phyloP scores from a whole-genome alignment of 2,113 vertebrate species.

The Rhadina sibilatrix region DNA sequence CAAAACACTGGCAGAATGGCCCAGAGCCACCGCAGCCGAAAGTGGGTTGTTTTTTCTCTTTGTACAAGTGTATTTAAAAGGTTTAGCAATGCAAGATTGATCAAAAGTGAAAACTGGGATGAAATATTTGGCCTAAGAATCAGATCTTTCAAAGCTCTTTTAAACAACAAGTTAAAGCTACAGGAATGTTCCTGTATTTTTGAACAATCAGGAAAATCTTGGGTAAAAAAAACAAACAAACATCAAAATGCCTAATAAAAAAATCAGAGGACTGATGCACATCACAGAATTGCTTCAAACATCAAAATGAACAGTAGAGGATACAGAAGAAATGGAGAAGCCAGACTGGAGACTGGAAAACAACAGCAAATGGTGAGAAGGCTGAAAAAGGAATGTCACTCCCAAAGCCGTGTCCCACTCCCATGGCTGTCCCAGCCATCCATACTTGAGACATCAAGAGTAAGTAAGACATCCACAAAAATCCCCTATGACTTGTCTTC shows the following conservation, averaged over 20 bases:
- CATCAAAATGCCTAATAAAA: not conserved
- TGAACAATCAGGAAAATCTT: not conserved
- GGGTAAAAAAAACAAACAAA: not conserved
- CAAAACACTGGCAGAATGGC: not conserved
- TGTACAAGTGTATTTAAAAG: not conserved
- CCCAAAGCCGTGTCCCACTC: not conserved
- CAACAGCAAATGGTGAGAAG: not conserved
- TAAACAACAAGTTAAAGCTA: not conserved
- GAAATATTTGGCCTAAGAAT: not conserved
- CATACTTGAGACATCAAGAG: not conserved
- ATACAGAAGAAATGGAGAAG: not conserved
- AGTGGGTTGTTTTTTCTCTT: not conserved
- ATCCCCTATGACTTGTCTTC: rapidly evolving
- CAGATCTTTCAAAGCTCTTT: not conserved
- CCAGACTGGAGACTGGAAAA: not conserved
- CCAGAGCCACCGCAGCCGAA: not conserved
- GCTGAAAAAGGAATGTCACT: not conserved
- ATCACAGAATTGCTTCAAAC: not conserved
- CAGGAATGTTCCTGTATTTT: not conserved
- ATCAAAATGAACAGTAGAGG: not conserved
- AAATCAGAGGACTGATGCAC: not conserved
- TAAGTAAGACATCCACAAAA: not conserved
- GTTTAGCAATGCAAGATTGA: not conserved
- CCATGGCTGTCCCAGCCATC: not conserved
- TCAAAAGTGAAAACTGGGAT: not conserved